phyloP scores from a whole-genome alignment of 2,113 vertebrate genomes.

The Indri indri region DNA sequence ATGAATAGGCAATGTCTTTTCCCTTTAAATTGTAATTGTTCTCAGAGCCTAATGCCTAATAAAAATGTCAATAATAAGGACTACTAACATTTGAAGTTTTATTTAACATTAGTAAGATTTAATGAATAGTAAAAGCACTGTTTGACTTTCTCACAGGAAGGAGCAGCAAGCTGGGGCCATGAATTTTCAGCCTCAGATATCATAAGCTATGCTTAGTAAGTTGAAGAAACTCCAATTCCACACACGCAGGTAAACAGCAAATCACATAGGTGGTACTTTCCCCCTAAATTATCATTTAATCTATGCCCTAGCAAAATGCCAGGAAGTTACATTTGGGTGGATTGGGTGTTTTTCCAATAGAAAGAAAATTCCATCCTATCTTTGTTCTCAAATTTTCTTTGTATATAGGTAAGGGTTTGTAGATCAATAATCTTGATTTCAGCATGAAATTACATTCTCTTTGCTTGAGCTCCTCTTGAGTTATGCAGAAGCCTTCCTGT shows the following conservation, averaged over 20 bases:
- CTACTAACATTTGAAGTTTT: not conserved
- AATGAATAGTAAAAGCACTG: not conserved
- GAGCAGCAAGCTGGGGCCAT: not conserved
- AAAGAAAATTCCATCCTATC: constrained; percentile 30
- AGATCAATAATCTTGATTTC: constrained; percentile 63
- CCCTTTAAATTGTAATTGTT: constrained; percentile 4
- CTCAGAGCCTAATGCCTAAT: not conserved
- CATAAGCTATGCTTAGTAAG: not conserved
- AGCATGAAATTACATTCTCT: constrained; percentile 65
- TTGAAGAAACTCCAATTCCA: constrained; percentile 7
- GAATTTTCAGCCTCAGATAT: not conserved
- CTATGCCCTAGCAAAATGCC: not conserved
- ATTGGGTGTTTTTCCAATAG: not conserved
- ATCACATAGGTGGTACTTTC: not conserved
- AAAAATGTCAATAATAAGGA: constrained; percentile 25
- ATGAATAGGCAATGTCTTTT: not conserved
- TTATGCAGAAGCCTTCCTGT: constrained; percentile 60
- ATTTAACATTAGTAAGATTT: not conserved
- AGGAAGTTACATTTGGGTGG: constrained; percentile 16
- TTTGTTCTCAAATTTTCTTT: constrained; percentile 41
- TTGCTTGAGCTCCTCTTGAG: constrained; percentile 65
- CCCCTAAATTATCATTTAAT: constrained; percentile 8
- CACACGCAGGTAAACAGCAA: not conserved
- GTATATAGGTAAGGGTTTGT: constrained; percentile 45
- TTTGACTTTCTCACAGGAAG: not conserved